Evolutionary conservation across 92 coral and sea anemone genomes (phyloP).

Genomic region (Muricea muricata): DNA sequence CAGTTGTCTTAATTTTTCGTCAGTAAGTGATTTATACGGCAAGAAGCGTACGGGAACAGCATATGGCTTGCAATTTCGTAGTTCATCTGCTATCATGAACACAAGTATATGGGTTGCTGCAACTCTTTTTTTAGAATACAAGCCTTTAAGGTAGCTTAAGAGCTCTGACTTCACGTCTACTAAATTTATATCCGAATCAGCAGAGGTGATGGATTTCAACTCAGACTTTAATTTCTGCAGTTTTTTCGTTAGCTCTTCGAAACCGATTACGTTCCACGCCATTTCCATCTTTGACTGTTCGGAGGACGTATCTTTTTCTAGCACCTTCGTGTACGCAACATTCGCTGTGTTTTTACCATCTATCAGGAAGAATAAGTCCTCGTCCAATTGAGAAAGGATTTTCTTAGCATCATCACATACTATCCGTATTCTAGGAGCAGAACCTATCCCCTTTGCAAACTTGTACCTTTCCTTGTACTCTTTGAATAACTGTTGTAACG

Average conservation of each 20-base stretch:
- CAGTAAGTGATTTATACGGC: conserved; percentile 15
- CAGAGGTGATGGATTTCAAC: background rate
- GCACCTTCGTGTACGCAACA: background rate
- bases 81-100: background rate
- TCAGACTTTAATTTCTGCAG: background rate
- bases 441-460: too few species aligned
- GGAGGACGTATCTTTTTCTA: background rate
- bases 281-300: conserved; percentile 16
- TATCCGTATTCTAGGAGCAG: too few species aligned
- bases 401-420: too few species aligned
- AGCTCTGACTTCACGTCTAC: background rate
- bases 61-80: conserved; percentile 22
- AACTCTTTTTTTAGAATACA: background rate
- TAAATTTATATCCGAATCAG: background rate
- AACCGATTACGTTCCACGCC: too few species aligned
- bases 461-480: too few species aligned
- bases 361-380: background rate
- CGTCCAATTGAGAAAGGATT: too few species aligned
- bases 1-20: conserved; percentile 20
- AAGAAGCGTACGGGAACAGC: conserved; percentile 5
- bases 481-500: too few species aligned
- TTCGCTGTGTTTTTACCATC: background rate
- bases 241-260: background rate
- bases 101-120: background rate
- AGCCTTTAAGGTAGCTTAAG: too few species aligned